These are phyloP conservation scores for Diploscapter pachys DNA, from an alignment of 1,140 invertebrate species.

Conservation along the genomic window DNA sequence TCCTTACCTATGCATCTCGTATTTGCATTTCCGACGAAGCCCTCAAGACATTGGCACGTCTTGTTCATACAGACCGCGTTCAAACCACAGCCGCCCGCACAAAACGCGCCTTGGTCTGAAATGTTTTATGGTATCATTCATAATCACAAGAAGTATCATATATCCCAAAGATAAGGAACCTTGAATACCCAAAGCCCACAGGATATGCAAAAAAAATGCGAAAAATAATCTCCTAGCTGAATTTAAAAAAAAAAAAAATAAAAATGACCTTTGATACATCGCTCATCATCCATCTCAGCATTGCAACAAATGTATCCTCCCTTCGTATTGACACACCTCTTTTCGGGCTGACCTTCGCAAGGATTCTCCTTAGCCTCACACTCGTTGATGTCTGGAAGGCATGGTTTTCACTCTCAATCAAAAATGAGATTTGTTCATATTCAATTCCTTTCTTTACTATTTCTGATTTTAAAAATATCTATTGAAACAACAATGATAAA, in stretches of 20 bases:
- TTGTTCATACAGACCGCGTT: conserved; percentile 45
- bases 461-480: no score
- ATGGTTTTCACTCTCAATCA: not conserved
- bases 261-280: conserved; percentile 40
- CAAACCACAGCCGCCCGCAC: conserved; percentile 46
- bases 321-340: conserved; percentile 45
- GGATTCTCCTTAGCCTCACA: conserved; percentile 38
- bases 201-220: not conserved
- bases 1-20: conserved; percentile 26
- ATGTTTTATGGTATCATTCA: not conserved
- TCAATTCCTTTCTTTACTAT: no score
- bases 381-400: conserved; percentile 47
- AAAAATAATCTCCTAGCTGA: not conserved
- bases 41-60: conserved; percentile 44
- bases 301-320: conserved; percentile 52
- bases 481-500: no score
- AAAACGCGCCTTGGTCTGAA: conserved; percentile 49
- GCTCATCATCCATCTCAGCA: conserved; percentile 28
- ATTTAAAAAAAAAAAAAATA: not conserved
- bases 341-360: conserved; percentile 34
- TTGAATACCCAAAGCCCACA: not conserved
- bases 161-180: not conserved
- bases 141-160: no score
- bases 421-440: no score
- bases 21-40: conserved; percentile 43